Percentiles rank a stretch among this genome's conserved stretches.
phyloP scores from a whole-genome alignment of 2,113 vertebrate species.

The Argyrosomus japonicus region DNA sequence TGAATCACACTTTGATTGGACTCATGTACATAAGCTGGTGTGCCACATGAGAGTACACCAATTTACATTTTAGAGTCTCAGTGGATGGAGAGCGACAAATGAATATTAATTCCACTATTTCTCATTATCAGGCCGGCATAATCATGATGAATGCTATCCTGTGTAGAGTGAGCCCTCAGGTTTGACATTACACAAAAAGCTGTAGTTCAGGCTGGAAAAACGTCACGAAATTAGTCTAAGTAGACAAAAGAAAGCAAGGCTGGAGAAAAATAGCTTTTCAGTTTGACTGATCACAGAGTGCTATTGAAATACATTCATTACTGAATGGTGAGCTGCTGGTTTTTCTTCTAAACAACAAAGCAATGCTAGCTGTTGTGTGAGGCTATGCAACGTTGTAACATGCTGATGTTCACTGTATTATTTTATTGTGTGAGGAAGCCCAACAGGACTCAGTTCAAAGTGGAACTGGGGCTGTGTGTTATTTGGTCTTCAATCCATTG shows the following conservation, averaged over 20 bases:
- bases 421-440: not conserved
- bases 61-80: conserved; percentile 67
- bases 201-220: not conserved
- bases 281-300: conserved; percentile 2
- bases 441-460: not conserved
- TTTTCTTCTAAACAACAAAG: not conserved
- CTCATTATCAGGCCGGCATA: conserved; percentile 67
- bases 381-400: not conserved
- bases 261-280: conserved; percentile 9
- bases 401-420: not conserved
- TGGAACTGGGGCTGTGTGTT: not conserved
- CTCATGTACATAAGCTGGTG: conserved; percentile 25
- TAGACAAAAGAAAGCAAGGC: not conserved
- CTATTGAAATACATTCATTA: not conserved
- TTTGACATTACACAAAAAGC: conserved; percentile 43
- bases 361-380: not conserved
- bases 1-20: conserved; percentile 52
- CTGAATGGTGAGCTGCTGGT: conserved; percentile 21
- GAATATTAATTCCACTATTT: conserved; percentile 75
- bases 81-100: conserved; percentile 64
- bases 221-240: not conserved
- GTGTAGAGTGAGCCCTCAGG: conserved; percentile 52
- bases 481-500: not conserved
- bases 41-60: conserved; percentile 42
- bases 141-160: conserved; percentile 73